phyloP scores from a whole-genome alignment of 2,888 invertebrate genomes.

The Nemotelus nigrinus region DNA sequence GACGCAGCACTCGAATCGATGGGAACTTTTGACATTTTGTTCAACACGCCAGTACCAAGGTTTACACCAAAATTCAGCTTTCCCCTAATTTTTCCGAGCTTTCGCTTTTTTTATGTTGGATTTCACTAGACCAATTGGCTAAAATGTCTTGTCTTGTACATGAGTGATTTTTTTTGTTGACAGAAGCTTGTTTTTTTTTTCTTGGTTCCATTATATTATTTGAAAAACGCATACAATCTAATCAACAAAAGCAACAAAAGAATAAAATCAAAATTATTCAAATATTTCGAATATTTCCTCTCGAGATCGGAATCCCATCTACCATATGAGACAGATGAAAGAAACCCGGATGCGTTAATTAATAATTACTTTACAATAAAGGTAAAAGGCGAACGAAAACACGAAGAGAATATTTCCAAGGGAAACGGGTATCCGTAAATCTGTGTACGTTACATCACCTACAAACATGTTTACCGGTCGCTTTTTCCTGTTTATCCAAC shows the following conservation, averaged over 20 bases:
- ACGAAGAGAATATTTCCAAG: slow-evolving; percentile 15
- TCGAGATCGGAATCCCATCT: not conserved
- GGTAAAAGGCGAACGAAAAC: slow-evolving; percentile 35
- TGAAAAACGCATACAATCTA: too few relatives aligned
- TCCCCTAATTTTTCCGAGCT: too few relatives aligned
- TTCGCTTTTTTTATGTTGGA: too few relatives aligned
- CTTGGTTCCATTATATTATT: too few relatives aligned
- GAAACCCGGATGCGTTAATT: slow-evolving; percentile 42
- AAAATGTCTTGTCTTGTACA: too few relatives aligned
- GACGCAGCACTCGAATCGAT: too few relatives aligned
- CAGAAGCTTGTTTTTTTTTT: too few relatives aligned
- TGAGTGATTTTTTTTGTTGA: too few relatives aligned
- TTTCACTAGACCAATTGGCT: too few relatives aligned
- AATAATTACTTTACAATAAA: slow-evolving; percentile 46
- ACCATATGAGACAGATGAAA: slow-evolving; percentile 26
- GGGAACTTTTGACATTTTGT: too few relatives aligned
- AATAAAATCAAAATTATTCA: slow-evolving; percentile 6
- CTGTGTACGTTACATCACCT: not conserved
- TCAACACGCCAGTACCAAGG: too few relatives aligned
- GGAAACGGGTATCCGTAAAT: slow-evolving; percentile 33
- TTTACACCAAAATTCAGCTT: too few relatives aligned
- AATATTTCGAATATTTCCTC: slow-evolving; percentile 22
- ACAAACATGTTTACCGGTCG: not conserved
- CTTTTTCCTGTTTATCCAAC: slow-evolving; percentile 1
- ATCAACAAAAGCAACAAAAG: not conserved